These are phyloP conservation scores for Platycheirus albimanus DNA, from an alignment of 2,888 invertebrate species.

Conservation along the genomic window DNA sequence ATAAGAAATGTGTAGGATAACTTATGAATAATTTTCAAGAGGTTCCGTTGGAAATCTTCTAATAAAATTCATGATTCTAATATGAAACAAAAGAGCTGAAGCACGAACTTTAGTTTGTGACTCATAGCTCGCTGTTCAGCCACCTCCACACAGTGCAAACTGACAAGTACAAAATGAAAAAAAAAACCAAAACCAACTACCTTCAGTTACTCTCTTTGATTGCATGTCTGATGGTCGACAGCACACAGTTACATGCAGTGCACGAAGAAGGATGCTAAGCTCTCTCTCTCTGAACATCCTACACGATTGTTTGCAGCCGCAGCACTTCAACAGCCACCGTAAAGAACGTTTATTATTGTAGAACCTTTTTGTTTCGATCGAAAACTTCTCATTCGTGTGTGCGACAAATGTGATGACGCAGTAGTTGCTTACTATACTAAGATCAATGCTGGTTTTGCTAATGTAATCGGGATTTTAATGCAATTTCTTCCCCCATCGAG, in stretches of 20 bases:
- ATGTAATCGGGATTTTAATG: constrained; percentile 67
- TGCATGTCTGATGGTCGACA: constrained; percentile 60
- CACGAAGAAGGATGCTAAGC: constrained; percentile 55
- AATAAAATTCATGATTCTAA: not conserved
- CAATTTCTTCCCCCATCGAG: constrained; percentile 60
- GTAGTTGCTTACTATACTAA: no score
- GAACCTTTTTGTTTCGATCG: constrained; percentile 31
- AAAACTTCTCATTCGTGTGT: constrained; percentile 64
- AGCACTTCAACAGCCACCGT: constrained; percentile 26
- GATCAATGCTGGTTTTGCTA: constrained; percentile 66
- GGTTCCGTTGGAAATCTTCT: not conserved
- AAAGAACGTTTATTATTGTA: no score
- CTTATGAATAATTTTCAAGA: not conserved
- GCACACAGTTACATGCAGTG: constrained; percentile 54
- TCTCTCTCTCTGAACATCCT: constrained; percentile 60
- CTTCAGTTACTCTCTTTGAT: constrained; percentile 54
- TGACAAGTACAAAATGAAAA: constrained; percentile 57
- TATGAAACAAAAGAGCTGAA: constrained; percentile 28
- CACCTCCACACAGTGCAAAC: constrained; percentile 36
- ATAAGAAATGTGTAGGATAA: not conserved
- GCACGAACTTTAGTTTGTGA: constrained; percentile 34
- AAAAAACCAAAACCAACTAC: no score
- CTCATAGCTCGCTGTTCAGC: constrained; percentile 29
- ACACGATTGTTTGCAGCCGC: constrained; percentile 65
- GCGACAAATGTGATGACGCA: constrained; percentile 73